A percentile compares a stretch with the other conserved stretches of the same genome.
These are phyloP conservation scores for Ceyx margarethae DNA, from an alignment of 2,113 vertebrate genomes.

Conservation along the genomic window DNA sequence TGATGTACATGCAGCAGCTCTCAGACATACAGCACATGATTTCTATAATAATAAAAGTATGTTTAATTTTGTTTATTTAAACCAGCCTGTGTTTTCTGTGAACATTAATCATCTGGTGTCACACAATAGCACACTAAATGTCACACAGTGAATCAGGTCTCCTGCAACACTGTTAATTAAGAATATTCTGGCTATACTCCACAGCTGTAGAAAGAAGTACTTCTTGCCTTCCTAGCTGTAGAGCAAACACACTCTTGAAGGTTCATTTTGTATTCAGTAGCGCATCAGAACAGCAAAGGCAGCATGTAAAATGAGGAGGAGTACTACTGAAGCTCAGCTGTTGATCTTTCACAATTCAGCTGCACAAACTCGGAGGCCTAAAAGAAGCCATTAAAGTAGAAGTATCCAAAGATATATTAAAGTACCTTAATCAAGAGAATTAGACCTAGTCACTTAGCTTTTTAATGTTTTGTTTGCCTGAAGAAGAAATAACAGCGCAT, in stretches of 20 bases:
- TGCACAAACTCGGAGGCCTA: not conserved
- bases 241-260: constrained; percentile 4
- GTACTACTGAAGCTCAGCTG: constrained; percentile 1
- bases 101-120: constrained; percentile 44
- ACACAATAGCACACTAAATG: not conserved
- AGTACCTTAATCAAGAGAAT: not conserved
- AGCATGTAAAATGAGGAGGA: constrained; percentile 18
- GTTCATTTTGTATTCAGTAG: constrained; percentile 45
- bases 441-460: not conserved
- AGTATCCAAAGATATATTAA: not conserved
- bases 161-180: not conserved
- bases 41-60: constrained; percentile 6
- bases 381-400: not conserved
- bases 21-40: not conserved
- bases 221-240: constrained; percentile 33
- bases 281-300: constrained; percentile 12
- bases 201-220: not conserved
- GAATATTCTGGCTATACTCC: constrained; percentile 14
- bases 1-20: not conserved
- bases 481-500: not conserved
- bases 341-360: not conserved
- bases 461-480: not conserved
- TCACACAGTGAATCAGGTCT: constrained; percentile 25
- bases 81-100: constrained; percentile 3
- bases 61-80: constrained; percentile 44